Conservation (phyloP, 2,113 vertebrate species). For the Trichechus manatus region DNA sequence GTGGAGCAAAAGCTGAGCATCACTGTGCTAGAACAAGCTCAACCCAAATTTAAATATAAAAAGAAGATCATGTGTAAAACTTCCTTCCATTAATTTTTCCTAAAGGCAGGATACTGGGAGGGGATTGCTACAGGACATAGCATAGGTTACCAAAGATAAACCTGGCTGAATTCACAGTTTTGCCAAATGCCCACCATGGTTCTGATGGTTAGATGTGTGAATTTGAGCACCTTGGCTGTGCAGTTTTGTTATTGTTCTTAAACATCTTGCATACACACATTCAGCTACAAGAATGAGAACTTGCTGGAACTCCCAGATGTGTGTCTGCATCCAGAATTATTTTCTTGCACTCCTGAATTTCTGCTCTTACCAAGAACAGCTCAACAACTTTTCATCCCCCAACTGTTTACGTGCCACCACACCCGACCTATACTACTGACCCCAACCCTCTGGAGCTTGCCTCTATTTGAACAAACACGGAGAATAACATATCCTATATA, state of each 20-base stretch:
- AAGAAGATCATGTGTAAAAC: background rate
- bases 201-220: background rate
- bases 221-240: background rate
- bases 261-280: fast-evolving
- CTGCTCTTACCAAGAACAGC: background rate
- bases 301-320: background rate
- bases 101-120: background rate
- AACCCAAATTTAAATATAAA: background rate
- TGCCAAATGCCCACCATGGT: background rate
- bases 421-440: background rate
- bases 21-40: background rate
- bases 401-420: background rate
- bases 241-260: background rate
- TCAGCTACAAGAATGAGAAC: background rate
- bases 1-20: background rate
- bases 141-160: background rate
- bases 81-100: background rate
- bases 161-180: background rate
- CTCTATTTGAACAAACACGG: background rate
- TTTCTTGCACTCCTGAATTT: background rate
- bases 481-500: background rate
- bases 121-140: background rate
- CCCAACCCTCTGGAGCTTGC: background rate
- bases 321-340: background rate
- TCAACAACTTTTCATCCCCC: background rate